phyloP scores from a whole-genome alignment of 2,888 invertebrate species.

The Thereva unica region DNA sequence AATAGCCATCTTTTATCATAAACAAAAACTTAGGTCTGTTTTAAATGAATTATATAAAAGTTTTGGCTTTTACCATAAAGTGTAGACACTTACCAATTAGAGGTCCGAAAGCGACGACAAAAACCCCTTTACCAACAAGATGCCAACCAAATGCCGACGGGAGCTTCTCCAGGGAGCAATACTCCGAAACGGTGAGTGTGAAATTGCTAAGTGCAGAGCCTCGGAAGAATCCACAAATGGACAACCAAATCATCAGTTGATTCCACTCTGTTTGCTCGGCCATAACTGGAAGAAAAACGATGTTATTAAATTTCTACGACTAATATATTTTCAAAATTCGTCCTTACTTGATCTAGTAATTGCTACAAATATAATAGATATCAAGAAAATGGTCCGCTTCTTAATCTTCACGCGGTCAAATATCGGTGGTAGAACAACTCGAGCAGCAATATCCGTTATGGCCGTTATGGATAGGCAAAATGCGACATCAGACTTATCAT shows the following conservation, averaged over 20 bases:
- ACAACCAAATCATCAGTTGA: constrained; percentile 70
- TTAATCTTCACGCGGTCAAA: constrained; percentile 71
- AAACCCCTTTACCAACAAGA: constrained; percentile 75
- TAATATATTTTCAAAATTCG: not conserved
- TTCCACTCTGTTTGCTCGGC: constrained; percentile 75
- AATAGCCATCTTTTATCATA: too few relatives aligned
- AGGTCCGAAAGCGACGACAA: constrained; percentile 72
- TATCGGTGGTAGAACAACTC: constrained; percentile 73
- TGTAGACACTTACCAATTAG: constrained; percentile 63
- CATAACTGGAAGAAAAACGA: constrained; percentile 62
- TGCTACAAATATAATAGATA: constrained; percentile 73
- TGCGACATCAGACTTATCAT: constrained; percentile 70
- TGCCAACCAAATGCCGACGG: constrained; percentile 78
- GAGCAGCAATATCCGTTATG: constrained; percentile 73
- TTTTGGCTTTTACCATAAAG: too few relatives aligned
- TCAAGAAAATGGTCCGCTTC: constrained; percentile 72
- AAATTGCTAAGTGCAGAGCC: constrained; percentile 79
- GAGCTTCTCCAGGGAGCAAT: constrained; percentile 71
- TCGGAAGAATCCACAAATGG: constrained; percentile 77
- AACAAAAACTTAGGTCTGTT: too few relatives aligned
- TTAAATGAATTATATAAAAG: too few relatives aligned
- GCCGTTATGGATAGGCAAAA: constrained; percentile 76
- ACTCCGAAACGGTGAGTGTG: constrained; percentile 77
- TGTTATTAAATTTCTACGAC: constrained; percentile 7
- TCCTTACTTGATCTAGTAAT: constrained; percentile 73